These are phyloP conservation scores for Trachymyrmex cornetzi DNA, from an alignment of 1,140 invertebrate species.

Conservation along the genomic window DNA sequence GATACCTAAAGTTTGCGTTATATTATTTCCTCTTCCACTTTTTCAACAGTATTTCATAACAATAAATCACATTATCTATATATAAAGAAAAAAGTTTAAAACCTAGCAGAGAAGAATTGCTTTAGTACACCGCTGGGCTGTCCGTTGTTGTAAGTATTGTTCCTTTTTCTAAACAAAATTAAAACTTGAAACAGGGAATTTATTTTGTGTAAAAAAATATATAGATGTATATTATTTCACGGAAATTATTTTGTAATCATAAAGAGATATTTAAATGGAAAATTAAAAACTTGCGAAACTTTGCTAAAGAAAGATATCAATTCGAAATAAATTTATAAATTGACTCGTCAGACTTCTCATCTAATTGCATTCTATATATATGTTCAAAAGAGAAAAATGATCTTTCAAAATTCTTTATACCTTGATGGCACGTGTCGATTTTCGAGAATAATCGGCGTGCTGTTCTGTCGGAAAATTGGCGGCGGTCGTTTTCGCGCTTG, in stretches of 20 bases:
- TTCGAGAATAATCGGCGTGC: constrained; percentile 79
- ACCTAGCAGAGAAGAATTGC: constrained; percentile 77
- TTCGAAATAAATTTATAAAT: not conserved
- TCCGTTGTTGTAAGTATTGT: constrained; percentile 74
- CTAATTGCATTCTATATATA: not conserved
- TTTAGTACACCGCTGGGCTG: constrained; percentile 72
- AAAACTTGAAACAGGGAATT: constrained; percentile 9
- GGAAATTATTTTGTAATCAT: constrained; percentile 1
- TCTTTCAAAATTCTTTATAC: constrained; percentile 48
- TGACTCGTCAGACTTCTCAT: not conserved
- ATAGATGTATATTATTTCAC: constrained; percentile 3
- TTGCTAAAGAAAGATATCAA: constrained; percentile 12
- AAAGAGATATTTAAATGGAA: not conserved
- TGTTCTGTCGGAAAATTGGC: constrained; percentile 77
- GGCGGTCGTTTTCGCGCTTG: constrained; percentile 76
- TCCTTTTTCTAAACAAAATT: constrained; percentile 70
- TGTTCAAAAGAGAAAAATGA: not conserved
- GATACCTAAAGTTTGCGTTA: constrained; percentile 46
- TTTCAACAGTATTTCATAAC: not conserved
- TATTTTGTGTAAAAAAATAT: not conserved
- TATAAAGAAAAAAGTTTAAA: constrained; percentile 14
- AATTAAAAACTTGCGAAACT: not conserved
- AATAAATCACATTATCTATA: not conserved
- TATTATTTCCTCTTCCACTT: not conserved
- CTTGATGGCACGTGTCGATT: constrained; percentile 62